These are phyloP conservation scores for Pristiophorus japonicus DNA, from an alignment of 2,113 vertebrate genomes.

Conservation along the genomic window DNA sequence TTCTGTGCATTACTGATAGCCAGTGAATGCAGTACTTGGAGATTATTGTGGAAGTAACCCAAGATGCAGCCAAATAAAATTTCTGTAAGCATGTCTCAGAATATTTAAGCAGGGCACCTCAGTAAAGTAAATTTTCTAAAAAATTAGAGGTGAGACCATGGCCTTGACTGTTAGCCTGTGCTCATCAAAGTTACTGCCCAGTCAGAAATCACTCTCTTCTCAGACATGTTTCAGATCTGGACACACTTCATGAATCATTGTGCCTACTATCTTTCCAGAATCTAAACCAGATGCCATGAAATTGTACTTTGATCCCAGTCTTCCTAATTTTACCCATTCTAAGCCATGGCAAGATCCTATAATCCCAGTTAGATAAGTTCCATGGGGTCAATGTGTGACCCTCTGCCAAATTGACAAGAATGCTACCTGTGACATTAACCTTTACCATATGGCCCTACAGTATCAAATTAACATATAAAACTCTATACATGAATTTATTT, in stretches of 20 bases:
- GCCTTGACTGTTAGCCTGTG: constrained; percentile 1
- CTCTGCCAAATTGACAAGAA: background rate
- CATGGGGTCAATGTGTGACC: background rate
- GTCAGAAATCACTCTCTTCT: background rate
- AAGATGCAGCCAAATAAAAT: background rate
- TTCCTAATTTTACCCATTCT: constrained; percentile 34
- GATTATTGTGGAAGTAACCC: background rate
- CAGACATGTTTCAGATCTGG: constrained; percentile 27
- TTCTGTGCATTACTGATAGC: background rate
- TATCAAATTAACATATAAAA: background rate
- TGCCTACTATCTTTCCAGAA: constrained; percentile 24
- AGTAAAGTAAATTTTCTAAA: constrained; percentile 10
- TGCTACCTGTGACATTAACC: background rate
- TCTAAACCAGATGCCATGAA: constrained; percentile 34
- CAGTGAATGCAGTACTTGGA: background rate
- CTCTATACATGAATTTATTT: background rate
- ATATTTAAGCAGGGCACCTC: constrained; percentile 3
- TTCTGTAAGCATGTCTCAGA: background rate
- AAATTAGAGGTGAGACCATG: constrained; percentile 15
- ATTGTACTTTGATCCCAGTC: constrained; percentile 31
- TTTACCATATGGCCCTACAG: background rate
- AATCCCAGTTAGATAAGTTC: constrained; percentile 12
- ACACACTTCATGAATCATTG: constrained; percentile 33
- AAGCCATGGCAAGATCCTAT: background rate
- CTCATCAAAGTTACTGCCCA: background rate